Percentiles rank a stretch among this genome's conserved stretches.
Conservation (phyloP, 2,888 invertebrate genomes). For the Mylabris sibirica region DNA sequence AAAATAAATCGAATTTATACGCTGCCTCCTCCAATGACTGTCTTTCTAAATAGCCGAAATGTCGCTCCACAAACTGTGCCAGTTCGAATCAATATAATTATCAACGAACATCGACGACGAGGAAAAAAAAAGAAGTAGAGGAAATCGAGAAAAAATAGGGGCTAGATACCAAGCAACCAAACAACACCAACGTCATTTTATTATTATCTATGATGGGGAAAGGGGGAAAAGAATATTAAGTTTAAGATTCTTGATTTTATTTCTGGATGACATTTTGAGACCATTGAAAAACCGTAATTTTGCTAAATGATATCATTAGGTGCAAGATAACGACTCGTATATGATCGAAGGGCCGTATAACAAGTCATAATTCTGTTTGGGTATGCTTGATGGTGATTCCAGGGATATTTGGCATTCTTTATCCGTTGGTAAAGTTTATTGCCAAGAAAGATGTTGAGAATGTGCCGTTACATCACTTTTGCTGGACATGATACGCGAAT, state of each 20-base stretch:
- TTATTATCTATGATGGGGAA: background rate
- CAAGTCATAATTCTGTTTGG: conserved; percentile 60
- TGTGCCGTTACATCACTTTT: conserved; percentile 40
- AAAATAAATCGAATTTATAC: conserved; percentile 57
- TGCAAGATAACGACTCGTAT: conserved; percentile 51
- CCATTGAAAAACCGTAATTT: conserved; percentile 43
- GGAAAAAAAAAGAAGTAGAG: background rate
- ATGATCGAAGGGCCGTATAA: conserved; percentile 58
- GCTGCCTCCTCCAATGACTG: conserved; percentile 43
- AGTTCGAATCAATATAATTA: conserved; percentile 15
- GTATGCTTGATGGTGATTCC: conserved; percentile 58
- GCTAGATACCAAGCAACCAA: background rate
- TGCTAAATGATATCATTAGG: conserved; percentile 56
- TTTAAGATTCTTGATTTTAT: conserved; percentile 6
- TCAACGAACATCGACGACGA: background rate
- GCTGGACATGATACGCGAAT: conserved; percentile 29
- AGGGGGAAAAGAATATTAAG: background rate
- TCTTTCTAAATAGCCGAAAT: conserved; percentile 41
- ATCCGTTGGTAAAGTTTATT: conserved; percentile 52
- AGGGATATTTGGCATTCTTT: conserved; percentile 55
- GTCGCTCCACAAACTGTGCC: conserved; percentile 26
- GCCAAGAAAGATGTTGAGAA: conserved; percentile 44
- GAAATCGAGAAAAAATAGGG: background rate
- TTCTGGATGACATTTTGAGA: conserved; percentile 14
- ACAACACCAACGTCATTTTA: background rate